Evolutionary conservation across 2,113 vertebrate genomes (phyloP), one percentile per base, ranked within the genome.

Genomic region (Isichthys henryi): DNA sequence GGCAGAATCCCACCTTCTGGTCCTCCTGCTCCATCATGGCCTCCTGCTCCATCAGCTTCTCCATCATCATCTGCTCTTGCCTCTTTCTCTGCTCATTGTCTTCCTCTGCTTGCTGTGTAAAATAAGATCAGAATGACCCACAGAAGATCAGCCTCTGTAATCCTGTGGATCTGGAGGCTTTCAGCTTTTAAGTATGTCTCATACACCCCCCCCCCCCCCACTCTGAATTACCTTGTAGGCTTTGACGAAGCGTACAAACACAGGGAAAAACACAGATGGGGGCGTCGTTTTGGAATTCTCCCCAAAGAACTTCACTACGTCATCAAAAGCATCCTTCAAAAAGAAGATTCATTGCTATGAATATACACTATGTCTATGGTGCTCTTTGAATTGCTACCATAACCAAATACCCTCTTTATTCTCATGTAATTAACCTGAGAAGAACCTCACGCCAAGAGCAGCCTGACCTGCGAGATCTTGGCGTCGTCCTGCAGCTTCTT

Each of bases 191-290:
- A 3, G 66, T 74, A 2, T 15, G 66, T 31, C 31, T 77, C 10
- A 39, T 77, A n/a, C 21, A 17, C 23, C 58, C 21, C 66, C 27
- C n/a, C n/a, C 19, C 53, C 62, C 13, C 15, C 13, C 3, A 17
- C 6, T 31, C 21, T 52, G 3, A 48, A 84, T 50, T 92, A 98
- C 98, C 97, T 97, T 97, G 93, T 99, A 99, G 15, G 98, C 97
- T 94, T 99, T 99, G 92, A 99, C 98, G 93, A 99, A 99, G 17
- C 98, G 97, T 17, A 99, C 98, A 88, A 99, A 98, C 87, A 99
- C 97, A 0, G 98, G 98, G 91, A 99, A 99, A 93, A 98, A 99
- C 85, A 99, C 97, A 0, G 98, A 99, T 0, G 98, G 98, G 0
- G 98, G 98, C 1, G 97, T 98, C 0, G 98, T 99, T 95, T 99